Evolutionary conservation across 2,888 invertebrate species (phyloP).

Genomic region (Seira musarum): DNA sequence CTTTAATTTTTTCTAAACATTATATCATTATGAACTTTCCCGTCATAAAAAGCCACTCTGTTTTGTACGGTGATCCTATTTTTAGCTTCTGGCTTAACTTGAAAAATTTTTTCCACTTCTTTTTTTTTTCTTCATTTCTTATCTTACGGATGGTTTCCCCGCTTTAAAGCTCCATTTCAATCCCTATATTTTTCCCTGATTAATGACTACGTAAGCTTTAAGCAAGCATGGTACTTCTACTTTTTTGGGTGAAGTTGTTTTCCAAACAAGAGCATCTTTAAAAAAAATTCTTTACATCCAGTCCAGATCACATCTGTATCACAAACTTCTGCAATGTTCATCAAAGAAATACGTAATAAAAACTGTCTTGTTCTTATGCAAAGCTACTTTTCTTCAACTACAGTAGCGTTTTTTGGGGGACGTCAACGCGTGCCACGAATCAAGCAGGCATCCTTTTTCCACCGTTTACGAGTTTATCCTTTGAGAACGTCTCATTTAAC

Average conservation of each 20-base stretch:
- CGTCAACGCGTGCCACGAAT: slow-evolving; percentile 67
- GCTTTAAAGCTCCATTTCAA: slow-evolving; percentile 24
- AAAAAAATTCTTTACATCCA: not conserved
- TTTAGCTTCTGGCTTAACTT: slow-evolving; percentile 31
- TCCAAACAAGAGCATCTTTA: not conserved
- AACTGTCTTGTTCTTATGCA: not conserved
- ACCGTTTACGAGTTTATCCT: slow-evolving; percentile 29
- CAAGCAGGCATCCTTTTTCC: slow-evolving; percentile 26
- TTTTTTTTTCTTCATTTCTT: slow-evolving; percentile 30
- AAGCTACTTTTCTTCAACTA: too few relatives aligned
- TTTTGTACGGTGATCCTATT: slow-evolving; percentile 50
- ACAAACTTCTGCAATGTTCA: not conserved
- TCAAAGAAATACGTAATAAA: not conserved
- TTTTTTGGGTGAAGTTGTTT: not conserved
- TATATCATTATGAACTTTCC: not conserved
- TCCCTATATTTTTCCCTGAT: slow-evolving; percentile 52
- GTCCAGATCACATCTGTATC: not conserved
- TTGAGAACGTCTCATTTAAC: slow-evolving; percentile 33
- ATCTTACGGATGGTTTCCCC: slow-evolving; percentile 37
- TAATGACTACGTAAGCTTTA: slow-evolving; percentile 53
- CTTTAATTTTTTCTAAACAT: not conserved
- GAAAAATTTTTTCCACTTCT: not conserved
- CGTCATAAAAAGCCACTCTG: not conserved
- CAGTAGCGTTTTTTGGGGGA: slow-evolving; percentile 34
- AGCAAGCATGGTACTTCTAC: not conserved